Conservation (phyloP, 1,140 invertebrate genomes). For the Pteromalus puparum region DNA sequence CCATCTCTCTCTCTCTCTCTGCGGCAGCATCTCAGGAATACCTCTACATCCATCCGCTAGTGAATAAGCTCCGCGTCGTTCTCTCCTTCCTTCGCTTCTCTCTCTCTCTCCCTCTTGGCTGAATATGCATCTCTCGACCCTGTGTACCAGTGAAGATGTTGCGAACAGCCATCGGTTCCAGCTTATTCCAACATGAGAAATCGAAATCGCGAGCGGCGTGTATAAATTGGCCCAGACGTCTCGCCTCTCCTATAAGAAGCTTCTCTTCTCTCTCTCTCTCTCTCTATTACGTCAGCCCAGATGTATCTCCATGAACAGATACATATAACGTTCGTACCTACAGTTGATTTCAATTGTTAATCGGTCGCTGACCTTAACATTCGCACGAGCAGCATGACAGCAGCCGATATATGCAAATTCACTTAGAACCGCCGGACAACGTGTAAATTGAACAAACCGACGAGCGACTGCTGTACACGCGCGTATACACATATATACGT, state of each 20-base stretch:
- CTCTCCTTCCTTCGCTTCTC: too few species aligned
- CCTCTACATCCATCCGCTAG: background rate
- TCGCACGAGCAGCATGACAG: too few species aligned
- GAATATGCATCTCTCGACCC: background rate
- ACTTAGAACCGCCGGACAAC: constrained; percentile 13
- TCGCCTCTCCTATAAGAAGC: too few species aligned
- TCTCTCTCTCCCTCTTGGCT: too few species aligned
- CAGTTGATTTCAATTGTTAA: too few species aligned
- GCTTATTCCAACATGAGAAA: background rate
- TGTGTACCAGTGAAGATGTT: background rate
- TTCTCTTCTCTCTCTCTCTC: too few species aligned
- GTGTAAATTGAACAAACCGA: constrained; percentile 36
- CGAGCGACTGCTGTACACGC: too few species aligned
- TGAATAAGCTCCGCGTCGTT: background rate
- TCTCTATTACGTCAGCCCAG: too few species aligned
- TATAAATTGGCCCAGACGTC: background rate
- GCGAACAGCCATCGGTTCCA: background rate
- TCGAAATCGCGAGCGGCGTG: background rate
- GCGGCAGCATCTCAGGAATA: background rate
- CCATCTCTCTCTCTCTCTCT: background rate
- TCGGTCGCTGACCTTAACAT: constrained; percentile 43
- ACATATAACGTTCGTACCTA: too few species aligned
- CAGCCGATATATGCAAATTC: constrained; percentile 48
- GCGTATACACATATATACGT: background rate
- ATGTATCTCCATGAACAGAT: too few species aligned